Evolutionary conservation across 2,888 invertebrate genomes (phyloP), one percentile per base, ranked within the genome.

Genomic region (Pyrochroa serraticornis): DNA sequence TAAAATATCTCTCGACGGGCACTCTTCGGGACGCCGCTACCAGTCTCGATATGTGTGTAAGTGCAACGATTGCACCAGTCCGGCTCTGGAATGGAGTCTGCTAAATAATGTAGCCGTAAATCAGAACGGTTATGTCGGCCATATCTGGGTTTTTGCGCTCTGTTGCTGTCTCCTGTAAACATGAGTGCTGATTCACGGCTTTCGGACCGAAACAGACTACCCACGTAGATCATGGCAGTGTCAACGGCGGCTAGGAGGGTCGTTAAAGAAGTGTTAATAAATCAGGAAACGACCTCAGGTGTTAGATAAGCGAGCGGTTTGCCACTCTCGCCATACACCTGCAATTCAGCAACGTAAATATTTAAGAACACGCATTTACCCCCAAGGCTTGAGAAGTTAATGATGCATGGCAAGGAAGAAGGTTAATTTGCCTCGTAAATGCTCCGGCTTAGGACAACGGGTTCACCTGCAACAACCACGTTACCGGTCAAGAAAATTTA

Each of bases 261-360:
- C 62, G 64, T 67, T 70, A 65, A n/a, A 67, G 68, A 68, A 66
- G 65, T 64, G 64, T 69, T 71, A 70, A 73, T 75, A 72, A 73
- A 74, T 75, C 71, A 73, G 65, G 52, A 50, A 68, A 68, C 67
- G 68, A 70, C 70, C 72, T 62, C 75, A 74, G 73, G 73, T 73
- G 75, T 63, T 64, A 61, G 65, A 63, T 65, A 65, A 64, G 64
- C 66, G 63, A 59, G 41, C 53, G 36, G 49, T 46, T 49, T 42
- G 49, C 50, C 48, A 55, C 55, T 55, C 56, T 64, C 64, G 65
- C 61, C 64, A 49, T 65, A 69, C 65, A 65, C 67, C 64, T 67
- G 66, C 63, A 67, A 66, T 67, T 60, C 58, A 60, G 52, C 57
- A 57, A 51, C 59, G 64, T 69, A 65, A 70, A 70, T 70, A 68